phyloP scores from a whole-genome alignment of 2,888 invertebrate genomes.

The Pogonocherus hispidulus region DNA sequence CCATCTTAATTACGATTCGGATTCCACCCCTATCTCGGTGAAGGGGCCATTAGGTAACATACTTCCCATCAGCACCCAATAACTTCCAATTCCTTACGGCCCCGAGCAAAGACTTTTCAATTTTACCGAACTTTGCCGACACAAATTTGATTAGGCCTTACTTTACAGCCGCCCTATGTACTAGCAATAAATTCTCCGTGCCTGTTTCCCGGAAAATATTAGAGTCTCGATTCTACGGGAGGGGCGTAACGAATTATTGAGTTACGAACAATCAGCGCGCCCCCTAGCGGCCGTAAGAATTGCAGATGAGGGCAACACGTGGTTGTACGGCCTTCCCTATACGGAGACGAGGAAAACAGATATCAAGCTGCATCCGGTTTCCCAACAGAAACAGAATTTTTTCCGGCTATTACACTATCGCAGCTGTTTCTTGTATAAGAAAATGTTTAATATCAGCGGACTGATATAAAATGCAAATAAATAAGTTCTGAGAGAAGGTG shows the following conservation, averaged over 20 bases:
- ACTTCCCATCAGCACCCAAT: neutral
- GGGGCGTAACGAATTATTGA: neutral
- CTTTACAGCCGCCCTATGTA: neutral
- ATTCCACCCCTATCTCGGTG: too few relatives aligned
- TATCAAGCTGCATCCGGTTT: too few relatives aligned
- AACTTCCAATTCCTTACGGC: neutral
- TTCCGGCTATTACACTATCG: too few relatives aligned
- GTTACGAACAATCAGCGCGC: neutral
- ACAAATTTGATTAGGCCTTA: neutral
- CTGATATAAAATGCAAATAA: too few relatives aligned
- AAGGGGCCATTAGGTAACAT: too few relatives aligned
- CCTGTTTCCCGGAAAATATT: neutral
- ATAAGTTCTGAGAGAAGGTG: too few relatives aligned
- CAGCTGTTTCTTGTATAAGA: too few relatives aligned
- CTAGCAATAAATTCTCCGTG: neutral
- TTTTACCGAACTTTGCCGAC: neutral
- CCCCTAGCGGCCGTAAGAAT: neutral
- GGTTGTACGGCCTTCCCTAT: neutral
- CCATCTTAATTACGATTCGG: too few relatives aligned
- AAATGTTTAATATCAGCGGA: too few relatives aligned
- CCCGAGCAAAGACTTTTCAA: neutral
- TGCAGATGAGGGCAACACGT: constrained; percentile 1
- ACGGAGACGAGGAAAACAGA: too few relatives aligned
- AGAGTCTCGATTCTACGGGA: neutral
- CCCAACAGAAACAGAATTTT: too few relatives aligned